A percentile compares a stretch with the other conserved stretches of the same genome.
Evolutionary conservation across 2,797 vertebrate genomes (phyloP).

Genomic region (Sebastes flavidus): DNA sequence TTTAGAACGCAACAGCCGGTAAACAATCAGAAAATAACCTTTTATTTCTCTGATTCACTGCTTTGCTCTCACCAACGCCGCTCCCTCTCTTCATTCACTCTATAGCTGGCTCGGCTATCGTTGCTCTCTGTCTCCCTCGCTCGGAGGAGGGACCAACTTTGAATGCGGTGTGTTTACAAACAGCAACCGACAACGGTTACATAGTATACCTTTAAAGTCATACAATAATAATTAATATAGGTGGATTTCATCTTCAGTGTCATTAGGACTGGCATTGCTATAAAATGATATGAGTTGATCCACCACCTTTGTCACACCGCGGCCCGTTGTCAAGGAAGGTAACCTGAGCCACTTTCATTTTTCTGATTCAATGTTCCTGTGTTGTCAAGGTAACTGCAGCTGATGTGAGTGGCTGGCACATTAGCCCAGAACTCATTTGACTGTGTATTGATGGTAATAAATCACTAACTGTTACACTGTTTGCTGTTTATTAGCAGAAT

Average conservation of each 20-base stretch:
- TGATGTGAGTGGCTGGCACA: not conserved
- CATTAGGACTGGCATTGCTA: not conserved
- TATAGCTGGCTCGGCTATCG: too few species aligned
- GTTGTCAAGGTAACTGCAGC: constrained; percentile 33
- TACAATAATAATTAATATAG: not conserved
- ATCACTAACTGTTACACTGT: constrained; percentile 14
- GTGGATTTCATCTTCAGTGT: not conserved
- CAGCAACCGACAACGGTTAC: too few species aligned
- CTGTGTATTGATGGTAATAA: not conserved
- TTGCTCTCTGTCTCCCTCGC: too few species aligned
- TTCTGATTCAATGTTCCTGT: not conserved
- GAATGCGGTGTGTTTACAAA: too few species aligned
- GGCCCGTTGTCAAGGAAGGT: not conserved
- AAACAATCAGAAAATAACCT: too few species aligned
- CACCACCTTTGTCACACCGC: not conserved
- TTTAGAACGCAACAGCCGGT: too few species aligned
- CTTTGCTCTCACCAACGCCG: too few species aligned
- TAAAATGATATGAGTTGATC: not conserved
- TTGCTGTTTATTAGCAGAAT: constrained; percentile 25
- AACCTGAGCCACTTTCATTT: not conserved
- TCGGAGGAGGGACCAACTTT: too few species aligned
- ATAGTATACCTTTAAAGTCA: too few species aligned
- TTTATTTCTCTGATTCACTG: too few species aligned
- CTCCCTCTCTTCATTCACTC: too few species aligned
- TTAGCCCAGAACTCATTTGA: not conserved